phyloP scores from a whole-genome alignment of 1,140 invertebrate species.

The Periplaneta americana region DNA sequence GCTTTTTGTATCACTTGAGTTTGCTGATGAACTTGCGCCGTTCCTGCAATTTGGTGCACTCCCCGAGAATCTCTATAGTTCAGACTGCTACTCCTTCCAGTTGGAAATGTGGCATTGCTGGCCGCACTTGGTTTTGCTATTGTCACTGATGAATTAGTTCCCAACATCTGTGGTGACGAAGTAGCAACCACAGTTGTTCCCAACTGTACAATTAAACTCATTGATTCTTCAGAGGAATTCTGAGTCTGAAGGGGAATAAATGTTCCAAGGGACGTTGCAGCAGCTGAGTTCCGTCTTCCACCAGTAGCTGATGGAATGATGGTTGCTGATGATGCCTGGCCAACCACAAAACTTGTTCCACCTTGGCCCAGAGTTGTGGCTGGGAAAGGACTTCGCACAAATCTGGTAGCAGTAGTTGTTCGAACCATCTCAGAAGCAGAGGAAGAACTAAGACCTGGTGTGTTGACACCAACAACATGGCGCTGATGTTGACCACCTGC shows the following conservation, averaged over 20 bases:
- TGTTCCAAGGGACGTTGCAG: neutral
- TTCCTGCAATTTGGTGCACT: neutral
- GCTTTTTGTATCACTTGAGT: neutral
- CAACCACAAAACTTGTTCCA: constrained; percentile 6
- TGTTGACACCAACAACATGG: constrained; percentile 7
- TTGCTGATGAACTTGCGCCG: neutral
- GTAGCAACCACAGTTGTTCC: constrained; percentile 12
- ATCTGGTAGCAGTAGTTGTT: constrained; percentile 3
- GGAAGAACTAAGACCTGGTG: neutral
- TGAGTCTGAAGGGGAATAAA: constrained; percentile 11
- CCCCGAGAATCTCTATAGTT: neutral
- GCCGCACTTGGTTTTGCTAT: neutral
- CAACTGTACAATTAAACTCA: constrained; percentile 13
- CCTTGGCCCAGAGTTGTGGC: neutral
- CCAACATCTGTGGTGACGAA: neutral
- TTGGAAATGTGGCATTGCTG: neutral
- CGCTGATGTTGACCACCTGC: constrained; percentile 4
- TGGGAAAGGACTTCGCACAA: constrained; percentile 1
- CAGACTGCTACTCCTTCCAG: neutral
- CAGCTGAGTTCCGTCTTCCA: neutral
- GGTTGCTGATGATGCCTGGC: neutral
- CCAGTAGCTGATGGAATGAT: neutral
- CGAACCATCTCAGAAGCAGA: constrained; percentile 3
- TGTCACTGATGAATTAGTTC: neutral
- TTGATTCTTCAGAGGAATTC: constrained; percentile 1